Base-by-base conservation (phyloP, 2,888 invertebrate genomes). In the Campaea margaritaria region DNA sequence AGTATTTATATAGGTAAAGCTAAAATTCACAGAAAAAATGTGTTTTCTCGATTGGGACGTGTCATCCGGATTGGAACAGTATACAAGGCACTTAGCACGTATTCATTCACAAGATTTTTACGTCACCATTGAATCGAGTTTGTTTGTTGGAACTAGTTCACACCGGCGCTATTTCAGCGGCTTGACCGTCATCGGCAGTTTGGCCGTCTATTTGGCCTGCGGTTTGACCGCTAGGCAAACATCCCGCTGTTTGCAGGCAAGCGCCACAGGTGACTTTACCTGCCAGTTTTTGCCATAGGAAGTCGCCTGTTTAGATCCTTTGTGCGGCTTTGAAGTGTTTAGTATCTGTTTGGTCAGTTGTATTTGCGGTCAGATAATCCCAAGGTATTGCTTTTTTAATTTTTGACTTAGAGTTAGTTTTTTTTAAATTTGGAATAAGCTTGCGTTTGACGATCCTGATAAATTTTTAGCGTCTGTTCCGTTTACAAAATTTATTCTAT, bases 191-290 rank as follows among this genome's bases (percentile, higher is more conserved):
- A 50, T 42, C 28, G 38, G 27, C 31, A 31, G 16, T 36, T 47
- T 47, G 47, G 36, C 36, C 47, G 75, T 66, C 65, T 62, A 68
- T 49, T 54, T 58, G 56, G 41, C 8, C 34, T 43, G 47, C 47
- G 49, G 53, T 49, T 64, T 79, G 80, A 81, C 80, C 79, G 78
- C 73, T 73, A 61, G 62, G 53, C 73, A 80, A 80, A 78, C 74
- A 75, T 75, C 74, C 75, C 73, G 77, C 74, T 78, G 76, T 69
- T 73, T 76, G 72, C 64, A 61, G 68, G 70, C 75, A 79, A 89
- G 90, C 90, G 90, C 90, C 89, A 88, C 89, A 90, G 89, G 88
- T 90, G 87, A 82, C 61, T 72, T 68, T 87, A 87, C 87, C 87
- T 89, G 86, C 71, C 56, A 61, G 63, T 85, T 85, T 85, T 85